A percentile compares a stretch with the other conserved stretches of the same genome.
Evolutionary conservation across 2,113 vertebrate genomes (phyloP).

Genomic region (Trematomus loennbergii): DNA sequence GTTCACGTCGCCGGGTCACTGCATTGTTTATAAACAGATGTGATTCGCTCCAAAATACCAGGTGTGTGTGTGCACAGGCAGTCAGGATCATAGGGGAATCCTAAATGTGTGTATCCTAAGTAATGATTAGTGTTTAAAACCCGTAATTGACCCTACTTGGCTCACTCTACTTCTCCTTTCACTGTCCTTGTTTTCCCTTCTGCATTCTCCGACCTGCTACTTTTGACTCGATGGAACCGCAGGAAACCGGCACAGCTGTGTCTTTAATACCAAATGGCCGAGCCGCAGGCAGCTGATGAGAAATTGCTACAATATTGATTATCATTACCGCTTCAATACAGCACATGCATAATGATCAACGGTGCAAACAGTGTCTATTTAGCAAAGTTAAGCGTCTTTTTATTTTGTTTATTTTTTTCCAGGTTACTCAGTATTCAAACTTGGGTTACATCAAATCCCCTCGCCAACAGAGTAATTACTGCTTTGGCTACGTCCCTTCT

Average conservation of each 20-base stretch:
- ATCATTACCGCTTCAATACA: conserved; percentile 52
- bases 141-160: conserved; percentile 54
- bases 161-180: conserved; percentile 26
- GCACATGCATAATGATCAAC: conserved; percentile 37
- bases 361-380: conserved; percentile 42
- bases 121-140: conserved; percentile 53
- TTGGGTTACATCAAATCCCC: conserved; percentile 3
- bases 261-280: conserved; percentile 40
- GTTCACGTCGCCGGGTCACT: conserved; percentile 57
- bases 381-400: not conserved
- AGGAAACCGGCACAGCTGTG: conserved; percentile 20
- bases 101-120: conserved; percentile 19
- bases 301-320: conserved; percentile 63
- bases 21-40: conserved; percentile 72
- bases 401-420: conserved; percentile 2
- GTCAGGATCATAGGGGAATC: not conserved
- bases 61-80: conserved; percentile 1
- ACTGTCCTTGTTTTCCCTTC: conserved; percentile 18
- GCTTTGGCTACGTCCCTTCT: conserved; percentile 32
- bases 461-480: conserved; percentile 39
- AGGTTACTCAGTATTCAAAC: conserved; percentile 40
- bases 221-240: conserved; percentile 36
- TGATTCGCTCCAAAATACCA: conserved; percentile 29
- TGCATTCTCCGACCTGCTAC: conserved; percentile 20
- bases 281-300: conserved; percentile 67